Percentiles rank a stretch among this genome's conserved stretches.
Conservation (phyloP, 1,140 invertebrate genomes). For the Philopotamus ludificatus region DNA sequence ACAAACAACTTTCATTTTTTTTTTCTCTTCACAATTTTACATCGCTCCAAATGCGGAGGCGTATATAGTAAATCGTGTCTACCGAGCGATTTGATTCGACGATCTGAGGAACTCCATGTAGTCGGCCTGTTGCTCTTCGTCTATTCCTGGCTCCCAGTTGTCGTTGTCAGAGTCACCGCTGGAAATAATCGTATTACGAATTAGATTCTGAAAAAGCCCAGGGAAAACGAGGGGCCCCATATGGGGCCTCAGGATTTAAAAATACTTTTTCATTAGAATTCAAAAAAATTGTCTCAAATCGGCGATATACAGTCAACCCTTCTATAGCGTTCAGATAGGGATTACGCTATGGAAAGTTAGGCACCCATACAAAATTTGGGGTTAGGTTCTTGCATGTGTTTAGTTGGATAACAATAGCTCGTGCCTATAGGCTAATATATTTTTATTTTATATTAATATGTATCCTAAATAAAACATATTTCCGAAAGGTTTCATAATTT, state of each 20-base stretch:
- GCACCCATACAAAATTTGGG: background rate
- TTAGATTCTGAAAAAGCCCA: too few species aligned
- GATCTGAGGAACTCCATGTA: constrained; percentile 55
- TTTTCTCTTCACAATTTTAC: constrained; percentile 46
- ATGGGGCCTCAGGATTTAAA: too few species aligned
- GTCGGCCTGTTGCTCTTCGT: constrained; percentile 53
- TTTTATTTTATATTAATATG: too few species aligned
- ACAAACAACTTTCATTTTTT: constrained; percentile 47
- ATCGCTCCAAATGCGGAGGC: constrained; percentile 44
- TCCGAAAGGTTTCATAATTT: too few species aligned
- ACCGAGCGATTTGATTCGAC: constrained; percentile 55
- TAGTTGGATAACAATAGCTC: too few species aligned
- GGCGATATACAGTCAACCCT: background rate
- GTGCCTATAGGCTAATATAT: too few species aligned
- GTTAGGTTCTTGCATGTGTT: too few species aligned
- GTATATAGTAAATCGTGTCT: constrained; percentile 43
- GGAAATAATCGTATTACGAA: background rate
- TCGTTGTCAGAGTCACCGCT: constrained; percentile 54
- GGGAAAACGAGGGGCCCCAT: too few species aligned
- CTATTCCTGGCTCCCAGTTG: constrained; percentile 54
- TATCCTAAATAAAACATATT: too few species aligned
- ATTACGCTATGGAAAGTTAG: background rate
- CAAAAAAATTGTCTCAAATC: background rate
- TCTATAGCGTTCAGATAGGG: background rate
- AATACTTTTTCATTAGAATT: background rate